These are phyloP conservation scores for Agriopis marginaria DNA, from an alignment of 2,888 invertebrate genomes.

Conservation along the genomic window DNA sequence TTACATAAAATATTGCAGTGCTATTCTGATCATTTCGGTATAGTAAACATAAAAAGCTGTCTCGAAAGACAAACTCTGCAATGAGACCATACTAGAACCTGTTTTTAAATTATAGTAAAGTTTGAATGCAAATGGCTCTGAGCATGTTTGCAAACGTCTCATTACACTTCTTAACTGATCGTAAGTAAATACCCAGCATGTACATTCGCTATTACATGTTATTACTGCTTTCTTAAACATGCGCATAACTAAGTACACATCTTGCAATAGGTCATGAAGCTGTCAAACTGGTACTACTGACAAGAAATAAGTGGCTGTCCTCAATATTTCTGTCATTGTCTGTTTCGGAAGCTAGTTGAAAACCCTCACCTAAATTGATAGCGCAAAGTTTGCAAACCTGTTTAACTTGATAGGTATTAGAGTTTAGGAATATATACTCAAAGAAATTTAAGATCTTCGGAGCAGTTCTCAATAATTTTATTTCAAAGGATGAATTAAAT, in stretches of 20 bases:
- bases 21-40: not conserved
- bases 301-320: constrained; percentile 33
- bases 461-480: not conserved
- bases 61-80: not conserved
- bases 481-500: too few species aligned
- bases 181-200: constrained; percentile 23
- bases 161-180: constrained; percentile 15
- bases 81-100: not conserved
- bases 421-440: too few species aligned
- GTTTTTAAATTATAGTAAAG: not conserved
- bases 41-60: not conserved
- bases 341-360: constrained; percentile 59
- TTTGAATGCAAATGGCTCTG: constrained; percentile 4
- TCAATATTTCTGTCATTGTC: constrained; percentile 50
- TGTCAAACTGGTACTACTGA: constrained; percentile 47
- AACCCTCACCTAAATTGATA: constrained; percentile 75
- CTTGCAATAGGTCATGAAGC: constrained; percentile 47
- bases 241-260: constrained; percentile 35
- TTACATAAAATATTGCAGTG: too few species aligned
- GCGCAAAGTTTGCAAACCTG: constrained; percentile 32
- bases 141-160: constrained; percentile 8
- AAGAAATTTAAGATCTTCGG: not conserved
- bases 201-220: constrained; percentile 26
- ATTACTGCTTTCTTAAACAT: constrained; percentile 36
- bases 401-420: not conserved